These are phyloP conservation scores for Pogona vitticeps DNA, from an alignment of 2,113 vertebrate species.

Conservation along the genomic window DNA sequence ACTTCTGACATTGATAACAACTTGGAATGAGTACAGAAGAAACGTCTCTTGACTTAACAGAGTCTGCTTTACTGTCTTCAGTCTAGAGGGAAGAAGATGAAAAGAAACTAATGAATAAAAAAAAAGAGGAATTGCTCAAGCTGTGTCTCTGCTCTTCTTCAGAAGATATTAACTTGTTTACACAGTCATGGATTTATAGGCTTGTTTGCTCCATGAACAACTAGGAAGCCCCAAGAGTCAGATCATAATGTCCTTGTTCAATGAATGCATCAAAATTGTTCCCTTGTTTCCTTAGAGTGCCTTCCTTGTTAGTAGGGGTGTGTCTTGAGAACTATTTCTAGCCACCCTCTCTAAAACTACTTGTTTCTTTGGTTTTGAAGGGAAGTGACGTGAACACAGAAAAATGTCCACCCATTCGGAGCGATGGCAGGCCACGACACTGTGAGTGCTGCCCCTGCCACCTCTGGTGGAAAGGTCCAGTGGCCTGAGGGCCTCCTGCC, in stretches of 20 bases:
- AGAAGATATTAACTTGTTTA: neutral
- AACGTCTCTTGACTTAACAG: rapidly evolving
- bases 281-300: neutral
- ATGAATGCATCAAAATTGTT: neutral
- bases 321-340: too few relatives aligned
- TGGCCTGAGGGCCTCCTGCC: too few relatives aligned
- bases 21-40: constrained; percentile 27
- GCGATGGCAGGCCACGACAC: neutral
- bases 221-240: constrained; percentile 3
- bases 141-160: neutral
- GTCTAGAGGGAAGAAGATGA: constrained; percentile 33
- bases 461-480: too few relatives aligned
- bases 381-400: neutral
- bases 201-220: constrained; percentile 31
- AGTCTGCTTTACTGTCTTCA: constrained; percentile 23
- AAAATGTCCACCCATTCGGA: neutral
- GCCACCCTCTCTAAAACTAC: neutral
- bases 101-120: constrained; percentile 29
- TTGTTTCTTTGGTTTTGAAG: neutral
- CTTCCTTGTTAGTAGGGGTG: too few relatives aligned
- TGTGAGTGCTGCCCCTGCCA: neutral
- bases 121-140: constrained; percentile 21
- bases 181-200: neutral
- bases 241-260: neutral
- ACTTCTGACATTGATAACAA: constrained; percentile 35